Evolutionary conservation across 53 echinoderm and acorn worm species (phyloP), one percentile per base, ranked within the genome.

Genomic region (Holothuria leucospilota): DNA sequence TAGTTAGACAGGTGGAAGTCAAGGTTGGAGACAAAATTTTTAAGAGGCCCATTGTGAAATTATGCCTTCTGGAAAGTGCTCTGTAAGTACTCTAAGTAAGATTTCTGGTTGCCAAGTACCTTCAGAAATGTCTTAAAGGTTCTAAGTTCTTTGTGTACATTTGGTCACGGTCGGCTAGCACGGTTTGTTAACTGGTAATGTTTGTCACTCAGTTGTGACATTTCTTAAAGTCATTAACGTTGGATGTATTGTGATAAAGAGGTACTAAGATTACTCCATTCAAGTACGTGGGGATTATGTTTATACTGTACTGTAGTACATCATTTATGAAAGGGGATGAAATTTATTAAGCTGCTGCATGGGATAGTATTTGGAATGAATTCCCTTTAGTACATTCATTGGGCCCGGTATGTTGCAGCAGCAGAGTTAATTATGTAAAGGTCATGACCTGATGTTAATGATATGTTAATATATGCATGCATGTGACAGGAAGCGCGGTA

Each of bases 41-140:
- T 51, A 91, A 67, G 77, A 20, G 91, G 6, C 91, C 87, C 14
- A 87, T 91, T 39, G 53, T 60, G 29, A 91, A 91, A 38, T 56
- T 91, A 16, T 87, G 80, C 39, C 30, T 64, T 8, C 53, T 79
- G 11, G 62, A 71, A 69, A 29, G 69, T 29, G 69, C 29, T 27
- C 30, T 29, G 29, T 69, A 69, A 69, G 29, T 38, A 69, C 25
- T 27, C 16, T 69, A 63, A 63, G 63, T 63, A 63, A 69, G 69
- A 69, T 27, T 69, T 25, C 1, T 69, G 29, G 29, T 69, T 23
- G 69, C 69, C 14, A 27, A 29, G 69, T 69, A 28, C 26, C 24
- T 1, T 69, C 69, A 13, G 38, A 6, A 29, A 6, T 29, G 1
- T 25, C 10, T 28, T 29, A 29, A 13, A 69, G 69, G 6, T 69